Evolutionary conservation across 2,797 vertebrate genomes (phyloP).

Genomic region (Octomys mimax): DNA sequence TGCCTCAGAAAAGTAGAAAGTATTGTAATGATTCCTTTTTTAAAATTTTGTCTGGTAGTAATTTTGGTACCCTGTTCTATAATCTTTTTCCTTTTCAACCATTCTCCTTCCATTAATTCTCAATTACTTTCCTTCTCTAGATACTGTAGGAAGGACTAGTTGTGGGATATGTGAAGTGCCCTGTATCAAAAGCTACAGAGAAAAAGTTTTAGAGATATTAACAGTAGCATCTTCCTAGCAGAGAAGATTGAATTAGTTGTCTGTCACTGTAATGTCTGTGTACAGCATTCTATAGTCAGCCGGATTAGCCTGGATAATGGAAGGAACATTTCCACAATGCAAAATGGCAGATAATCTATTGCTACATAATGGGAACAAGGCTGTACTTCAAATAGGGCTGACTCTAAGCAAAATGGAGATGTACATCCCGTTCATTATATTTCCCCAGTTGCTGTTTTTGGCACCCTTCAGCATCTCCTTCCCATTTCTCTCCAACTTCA

Average conservation of each 20-base stretch:
- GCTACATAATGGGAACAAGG: constrained; percentile 79
- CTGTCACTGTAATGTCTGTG: constrained; percentile 70
- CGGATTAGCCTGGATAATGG: constrained; percentile 77
- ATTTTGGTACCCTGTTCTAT: not conserved
- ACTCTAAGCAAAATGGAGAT: constrained; percentile 65
- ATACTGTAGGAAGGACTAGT: not conserved
- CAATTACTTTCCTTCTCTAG: constrained; percentile 49
- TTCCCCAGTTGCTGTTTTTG: constrained; percentile 37
- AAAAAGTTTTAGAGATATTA: constrained; percentile 64
- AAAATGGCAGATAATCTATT: constrained; percentile 85
- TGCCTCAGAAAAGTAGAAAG: too few relatives aligned
- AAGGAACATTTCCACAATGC: constrained; percentile 76
- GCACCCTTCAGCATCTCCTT: not conserved
- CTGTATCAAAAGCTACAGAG: constrained; percentile 29
- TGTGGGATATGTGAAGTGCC: not conserved
- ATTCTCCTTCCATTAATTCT: not conserved
- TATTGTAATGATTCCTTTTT: not conserved
- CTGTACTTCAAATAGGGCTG: constrained; percentile 72
- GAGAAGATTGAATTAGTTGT: constrained; percentile 77
- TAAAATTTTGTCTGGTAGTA: not conserved
- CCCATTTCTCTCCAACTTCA: constrained; percentile 13
- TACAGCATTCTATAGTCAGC: constrained; percentile 66
- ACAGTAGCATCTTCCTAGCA: constrained; percentile 62
- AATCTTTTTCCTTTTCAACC: not conserved
- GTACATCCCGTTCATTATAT: constrained; percentile 46